phyloP scores from a whole-genome alignment of 2,113 vertebrate genomes.

The Phrynosoma platyrhinos region DNA sequence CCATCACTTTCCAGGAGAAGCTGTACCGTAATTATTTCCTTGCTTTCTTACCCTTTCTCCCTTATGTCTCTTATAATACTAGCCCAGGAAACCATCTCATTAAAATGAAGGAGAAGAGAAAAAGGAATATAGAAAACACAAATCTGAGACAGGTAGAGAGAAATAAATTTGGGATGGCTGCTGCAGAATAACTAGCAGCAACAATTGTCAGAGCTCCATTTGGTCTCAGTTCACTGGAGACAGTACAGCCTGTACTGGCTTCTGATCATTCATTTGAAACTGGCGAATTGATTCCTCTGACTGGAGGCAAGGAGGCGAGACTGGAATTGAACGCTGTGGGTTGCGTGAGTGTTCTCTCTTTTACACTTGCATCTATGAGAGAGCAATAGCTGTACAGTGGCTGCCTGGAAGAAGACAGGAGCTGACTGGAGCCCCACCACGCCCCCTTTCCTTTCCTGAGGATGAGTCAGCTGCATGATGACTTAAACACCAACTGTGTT shows the following conservation, averaged over 20 bases:
- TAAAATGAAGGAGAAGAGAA: not conserved
- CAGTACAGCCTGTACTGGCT: constrained; percentile 57
- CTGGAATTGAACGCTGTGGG: not conserved
- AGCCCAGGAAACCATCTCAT: constrained; percentile 54
- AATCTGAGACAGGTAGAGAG: not conserved
- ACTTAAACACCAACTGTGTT: not conserved
- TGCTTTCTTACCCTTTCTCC: not conserved
- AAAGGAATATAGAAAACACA: not conserved
- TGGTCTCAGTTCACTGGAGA: constrained; percentile 46
- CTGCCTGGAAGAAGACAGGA: not conserved
- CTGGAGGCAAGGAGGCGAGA: constrained; percentile 46
- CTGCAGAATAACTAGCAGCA: constrained; percentile 4
- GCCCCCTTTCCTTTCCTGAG: not conserved
- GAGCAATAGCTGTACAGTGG: not conserved
- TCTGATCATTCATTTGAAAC: constrained; percentile 52
- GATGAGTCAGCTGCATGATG: constrained; percentile 41
- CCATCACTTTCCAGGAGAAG: not conserved
- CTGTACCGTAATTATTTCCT: not conserved
- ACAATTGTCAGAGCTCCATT: constrained; percentile 53
- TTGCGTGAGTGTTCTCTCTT: constrained; percentile 19
- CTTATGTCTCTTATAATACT: not conserved
- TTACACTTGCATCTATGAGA: fast-evolving
- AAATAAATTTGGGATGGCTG: constrained; percentile 11
- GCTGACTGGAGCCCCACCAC: not conserved
- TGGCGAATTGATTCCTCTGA: constrained; percentile 42